These are phyloP conservation scores for Saxicola maurus DNA, from an alignment of 2,797 vertebrate genomes.

Conservation along the genomic window DNA sequence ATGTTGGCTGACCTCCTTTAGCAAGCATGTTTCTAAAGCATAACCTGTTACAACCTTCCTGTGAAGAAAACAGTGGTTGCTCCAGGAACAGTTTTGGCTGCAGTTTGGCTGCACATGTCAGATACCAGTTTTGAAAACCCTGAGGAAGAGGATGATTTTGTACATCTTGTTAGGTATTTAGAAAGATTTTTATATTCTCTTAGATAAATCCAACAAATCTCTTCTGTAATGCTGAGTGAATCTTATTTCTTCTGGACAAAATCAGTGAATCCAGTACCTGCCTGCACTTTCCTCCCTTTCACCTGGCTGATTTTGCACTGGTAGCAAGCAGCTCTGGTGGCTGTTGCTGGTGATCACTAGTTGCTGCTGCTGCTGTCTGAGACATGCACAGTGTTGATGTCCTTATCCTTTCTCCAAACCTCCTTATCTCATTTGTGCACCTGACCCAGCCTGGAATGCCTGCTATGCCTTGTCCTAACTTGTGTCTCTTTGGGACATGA, in stretches of 20 bases:
- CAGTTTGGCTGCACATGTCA: background rate
- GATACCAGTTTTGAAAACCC: background rate
- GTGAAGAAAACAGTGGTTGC: background rate
- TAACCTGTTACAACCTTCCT: background rate
- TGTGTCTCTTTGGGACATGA: background rate
- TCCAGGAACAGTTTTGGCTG: background rate
- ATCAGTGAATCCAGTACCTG: background rate
- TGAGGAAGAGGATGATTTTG: background rate
- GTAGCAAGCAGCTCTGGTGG: background rate
- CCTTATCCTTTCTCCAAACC: background rate
- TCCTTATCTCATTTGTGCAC: background rate
- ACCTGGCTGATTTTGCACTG: background rate
- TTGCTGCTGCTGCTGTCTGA: background rate
- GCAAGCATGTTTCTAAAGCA: background rate
- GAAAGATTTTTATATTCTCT: background rate
- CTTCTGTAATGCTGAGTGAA: background rate
- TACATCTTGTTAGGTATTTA: background rate
- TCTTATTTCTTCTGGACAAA: background rate
- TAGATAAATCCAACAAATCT: background rate
- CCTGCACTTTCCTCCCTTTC: background rate
- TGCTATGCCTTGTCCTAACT: background rate
- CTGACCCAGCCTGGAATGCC: background rate
- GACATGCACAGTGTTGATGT: fast-evolving
- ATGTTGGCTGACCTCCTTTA: background rate
- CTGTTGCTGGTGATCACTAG: background rate